Conservation (phyloP, 2,888 invertebrate species). For the Rhagophthalmus giganteus region DNA sequence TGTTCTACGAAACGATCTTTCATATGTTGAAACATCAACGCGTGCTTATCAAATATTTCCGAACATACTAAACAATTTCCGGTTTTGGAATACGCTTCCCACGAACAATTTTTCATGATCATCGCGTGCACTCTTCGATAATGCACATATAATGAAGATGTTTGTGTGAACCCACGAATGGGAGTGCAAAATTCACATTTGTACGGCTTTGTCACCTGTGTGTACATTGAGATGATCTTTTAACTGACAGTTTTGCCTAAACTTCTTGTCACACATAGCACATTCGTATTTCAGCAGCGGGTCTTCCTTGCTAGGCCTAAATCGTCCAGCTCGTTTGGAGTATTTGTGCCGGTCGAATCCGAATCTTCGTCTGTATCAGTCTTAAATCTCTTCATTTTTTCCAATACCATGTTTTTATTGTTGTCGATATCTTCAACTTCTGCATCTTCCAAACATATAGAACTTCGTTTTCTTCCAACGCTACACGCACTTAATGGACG, state of each 20-base stretch:
- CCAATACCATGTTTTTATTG: neutral
- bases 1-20: slow-evolving; percentile 12
- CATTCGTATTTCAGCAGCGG: slow-evolving; percentile 12
- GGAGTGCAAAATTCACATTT: slow-evolving; percentile 24
- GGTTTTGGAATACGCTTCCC: slow-evolving; percentile 23
- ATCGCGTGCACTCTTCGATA: slow-evolving; percentile 16
- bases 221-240: slow-evolving; percentile 22
- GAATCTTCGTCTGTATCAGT: neutral
- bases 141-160: slow-evolving; percentile 24
- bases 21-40: slow-evolving; percentile 17
- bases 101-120: slow-evolving; percentile 16
- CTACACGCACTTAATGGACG: too few species aligned
- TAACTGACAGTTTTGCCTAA: slow-evolving; percentile 22
- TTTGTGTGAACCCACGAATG: slow-evolving; percentile 20
- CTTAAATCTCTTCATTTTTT: neutral
- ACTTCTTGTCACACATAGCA: slow-evolving; percentile 9
- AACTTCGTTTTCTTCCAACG: neutral
- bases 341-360: neutral
- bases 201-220: slow-evolving; percentile 21
- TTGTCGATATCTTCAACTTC: neutral
- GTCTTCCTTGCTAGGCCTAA: neutral
- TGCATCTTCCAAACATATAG: neutral
- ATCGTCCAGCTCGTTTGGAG: too few species aligned
- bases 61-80: slow-evolving; percentile 17
- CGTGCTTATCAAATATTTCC: slow-evolving; percentile 17